phyloP scores from a whole-genome alignment of 2,888 invertebrate genomes.

The Aphodius sticticus region DNA sequence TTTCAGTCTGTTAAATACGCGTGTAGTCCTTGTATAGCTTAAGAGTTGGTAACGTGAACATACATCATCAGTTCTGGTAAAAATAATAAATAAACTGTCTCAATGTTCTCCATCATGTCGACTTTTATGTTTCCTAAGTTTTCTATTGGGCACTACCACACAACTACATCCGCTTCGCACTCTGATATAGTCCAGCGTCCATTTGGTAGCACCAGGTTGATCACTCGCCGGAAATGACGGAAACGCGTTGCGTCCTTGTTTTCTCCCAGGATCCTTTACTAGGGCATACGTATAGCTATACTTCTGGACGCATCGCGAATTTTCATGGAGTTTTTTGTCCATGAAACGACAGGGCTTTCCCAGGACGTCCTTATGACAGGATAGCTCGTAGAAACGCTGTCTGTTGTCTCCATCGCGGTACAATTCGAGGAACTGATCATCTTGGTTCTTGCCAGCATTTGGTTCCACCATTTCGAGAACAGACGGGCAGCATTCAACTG shows the following conservation, averaged over 20 bases:
- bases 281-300: slow-evolving; percentile 86
- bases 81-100: slow-evolving; percentile 9
- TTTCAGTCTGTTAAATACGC: background rate
- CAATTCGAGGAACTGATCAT: slow-evolving; percentile 76
- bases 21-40: too few species aligned
- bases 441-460: slow-evolving; percentile 77
- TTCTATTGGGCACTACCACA: slow-evolving; percentile 70
- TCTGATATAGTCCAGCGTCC: slow-evolving; percentile 83
- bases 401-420: slow-evolving; percentile 75
- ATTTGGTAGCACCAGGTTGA: slow-evolving; percentile 59
- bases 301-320: slow-evolving; percentile 82
- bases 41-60: background rate
- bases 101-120: slow-evolving; percentile 39
- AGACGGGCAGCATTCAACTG: slow-evolving; percentile 83
- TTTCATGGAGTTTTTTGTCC: slow-evolving; percentile 68
- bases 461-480: slow-evolving; percentile 80
- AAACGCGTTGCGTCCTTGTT: slow-evolving; percentile 53
- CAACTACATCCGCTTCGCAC: slow-evolving; percentile 88
- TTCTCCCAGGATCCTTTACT: slow-evolving; percentile 68
- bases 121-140: slow-evolving; percentile 39
- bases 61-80: background rate
- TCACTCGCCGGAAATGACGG: slow-evolving; percentile 64
- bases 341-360: slow-evolving; percentile 79
- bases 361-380: slow-evolving; percentile 75
- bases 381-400: slow-evolving; percentile 81